These are phyloP conservation scores for Oreocharis arfaki DNA, from an alignment of 2,113 vertebrate genomes.

Conservation along the genomic window DNA sequence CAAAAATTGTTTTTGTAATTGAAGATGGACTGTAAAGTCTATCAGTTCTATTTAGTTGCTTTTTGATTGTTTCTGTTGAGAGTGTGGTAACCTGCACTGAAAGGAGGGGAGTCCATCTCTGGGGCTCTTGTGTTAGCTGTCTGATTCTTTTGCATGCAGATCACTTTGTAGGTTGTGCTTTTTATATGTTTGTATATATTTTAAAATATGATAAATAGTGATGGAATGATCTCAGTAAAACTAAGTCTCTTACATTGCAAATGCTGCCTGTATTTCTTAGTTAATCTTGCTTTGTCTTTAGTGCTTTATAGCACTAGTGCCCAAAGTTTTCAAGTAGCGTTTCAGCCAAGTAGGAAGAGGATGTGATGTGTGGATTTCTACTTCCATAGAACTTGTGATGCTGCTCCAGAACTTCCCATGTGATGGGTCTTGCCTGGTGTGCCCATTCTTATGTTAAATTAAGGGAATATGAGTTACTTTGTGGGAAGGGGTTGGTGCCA, in stretches of 20 bases:
- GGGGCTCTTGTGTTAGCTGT: not conserved
- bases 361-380: not conserved
- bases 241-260: not conserved
- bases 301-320: not conserved
- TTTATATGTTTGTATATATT: not conserved
- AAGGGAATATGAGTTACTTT: not conserved
- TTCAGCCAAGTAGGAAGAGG: not conserved
- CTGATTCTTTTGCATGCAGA: not conserved
- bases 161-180: not conserved
- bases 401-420: accelerated
- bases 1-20: not conserved
- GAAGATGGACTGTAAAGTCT: not conserved
- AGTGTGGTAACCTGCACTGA: not conserved
- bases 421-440: not conserved
- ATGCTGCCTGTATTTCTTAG: not conserved
- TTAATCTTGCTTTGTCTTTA: not conserved
- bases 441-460: not conserved
- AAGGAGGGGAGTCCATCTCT: not conserved
- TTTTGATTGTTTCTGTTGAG: not conserved
- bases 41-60: not conserved
- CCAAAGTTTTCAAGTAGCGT: not conserved
- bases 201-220: not conserved
- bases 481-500: not conserved
- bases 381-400: not conserved
- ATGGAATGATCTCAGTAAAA: not conserved